These are phyloP conservation scores for Aradophagus sp. DNA, from an alignment of 1,140 invertebrate species.

Conservation along the genomic window DNA sequence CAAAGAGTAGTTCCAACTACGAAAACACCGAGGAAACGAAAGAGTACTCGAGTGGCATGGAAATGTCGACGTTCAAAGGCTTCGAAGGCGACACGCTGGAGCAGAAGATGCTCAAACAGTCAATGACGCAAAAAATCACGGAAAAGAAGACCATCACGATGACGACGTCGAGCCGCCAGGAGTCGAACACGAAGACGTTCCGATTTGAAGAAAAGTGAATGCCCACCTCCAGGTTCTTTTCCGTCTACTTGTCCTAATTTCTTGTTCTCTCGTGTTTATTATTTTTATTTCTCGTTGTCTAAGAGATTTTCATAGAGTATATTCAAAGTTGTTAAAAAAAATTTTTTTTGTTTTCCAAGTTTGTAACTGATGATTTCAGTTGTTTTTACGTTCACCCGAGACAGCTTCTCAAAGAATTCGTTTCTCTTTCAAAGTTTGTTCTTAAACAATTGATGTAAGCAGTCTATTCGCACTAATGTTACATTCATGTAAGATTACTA, in stretches of 20 bases:
- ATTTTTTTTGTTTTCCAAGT: too few relatives aligned
- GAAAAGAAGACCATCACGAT: constrained; percentile 76
- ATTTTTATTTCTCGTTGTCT: constrained; percentile 4
- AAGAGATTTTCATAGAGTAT: neutral
- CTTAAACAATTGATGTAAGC: too few relatives aligned
- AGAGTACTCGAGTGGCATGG: constrained; percentile 64
- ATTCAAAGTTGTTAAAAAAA: constrained; percentile 1
- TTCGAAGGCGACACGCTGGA: constrained; percentile 70
- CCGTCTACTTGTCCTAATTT: too few relatives aligned
- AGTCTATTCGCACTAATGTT: neutral
- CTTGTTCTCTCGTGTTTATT: neutral
- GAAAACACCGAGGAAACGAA: constrained; percentile 70
- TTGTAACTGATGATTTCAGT: constrained; percentile 29
- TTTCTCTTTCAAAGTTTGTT: too few relatives aligned
- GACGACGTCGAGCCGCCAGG: constrained; percentile 72
- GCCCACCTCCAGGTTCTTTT: too few relatives aligned
- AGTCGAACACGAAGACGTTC: constrained; percentile 74
- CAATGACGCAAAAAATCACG: constrained; percentile 74
- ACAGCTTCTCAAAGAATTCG: too few relatives aligned
- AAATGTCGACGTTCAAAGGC: constrained; percentile 64
- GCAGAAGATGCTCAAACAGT: constrained; percentile 75
- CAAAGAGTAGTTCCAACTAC: constrained; percentile 68
- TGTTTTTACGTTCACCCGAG: constrained; percentile 11
- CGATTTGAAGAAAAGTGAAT: constrained; percentile 70
- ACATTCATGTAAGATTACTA: neutral